phyloP scores from a whole-genome alignment of 2,888 invertebrate species.

The Catocala sponsa region DNA sequence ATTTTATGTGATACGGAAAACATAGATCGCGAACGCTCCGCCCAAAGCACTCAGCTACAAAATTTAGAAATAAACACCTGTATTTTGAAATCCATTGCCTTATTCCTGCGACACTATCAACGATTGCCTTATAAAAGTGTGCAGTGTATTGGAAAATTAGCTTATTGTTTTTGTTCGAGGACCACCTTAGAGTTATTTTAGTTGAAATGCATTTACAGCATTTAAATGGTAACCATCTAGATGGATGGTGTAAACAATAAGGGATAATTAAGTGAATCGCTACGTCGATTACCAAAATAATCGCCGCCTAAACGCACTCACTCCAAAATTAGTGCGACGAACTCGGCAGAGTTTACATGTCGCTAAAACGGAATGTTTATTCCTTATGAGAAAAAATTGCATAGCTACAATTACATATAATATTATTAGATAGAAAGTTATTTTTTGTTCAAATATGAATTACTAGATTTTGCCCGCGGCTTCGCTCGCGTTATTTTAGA shows the following conservation, averaged over 20 bases:
- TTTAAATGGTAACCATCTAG: conserved; percentile 66
- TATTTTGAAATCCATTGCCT: conserved; percentile 31
- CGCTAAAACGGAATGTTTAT: conserved; percentile 9
- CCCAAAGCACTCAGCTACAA: conserved; percentile 38
- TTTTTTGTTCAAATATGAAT: too few relatives aligned
- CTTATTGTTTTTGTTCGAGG: conserved; percentile 26
- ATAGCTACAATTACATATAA: too few relatives aligned
- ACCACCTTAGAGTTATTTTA: conserved; percentile 68
- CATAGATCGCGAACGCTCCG: conserved; percentile 60
- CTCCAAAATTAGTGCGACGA: conserved; percentile 75
- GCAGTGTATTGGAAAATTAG: conserved; percentile 23
- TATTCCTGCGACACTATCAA: background rate
- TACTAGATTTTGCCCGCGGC: too few relatives aligned
- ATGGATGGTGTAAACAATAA: conserved; percentile 73
- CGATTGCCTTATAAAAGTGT: background rate
- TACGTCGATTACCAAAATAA: conserved; percentile 72
- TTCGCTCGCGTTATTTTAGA: too few relatives aligned
- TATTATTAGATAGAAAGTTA: too few relatives aligned
- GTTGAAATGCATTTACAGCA: conserved; percentile 58
- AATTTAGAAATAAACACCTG: conserved; percentile 11
- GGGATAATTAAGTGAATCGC: conserved; percentile 75
- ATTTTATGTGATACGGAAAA: conserved; percentile 69
- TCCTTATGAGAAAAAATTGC: background rate
- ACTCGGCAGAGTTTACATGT: conserved; percentile 63
- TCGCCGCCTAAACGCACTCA: conserved; percentile 70